Base-by-base conservation (phyloP, 2,113 vertebrate genomes). In the Sardina pilchardus region DNA sequence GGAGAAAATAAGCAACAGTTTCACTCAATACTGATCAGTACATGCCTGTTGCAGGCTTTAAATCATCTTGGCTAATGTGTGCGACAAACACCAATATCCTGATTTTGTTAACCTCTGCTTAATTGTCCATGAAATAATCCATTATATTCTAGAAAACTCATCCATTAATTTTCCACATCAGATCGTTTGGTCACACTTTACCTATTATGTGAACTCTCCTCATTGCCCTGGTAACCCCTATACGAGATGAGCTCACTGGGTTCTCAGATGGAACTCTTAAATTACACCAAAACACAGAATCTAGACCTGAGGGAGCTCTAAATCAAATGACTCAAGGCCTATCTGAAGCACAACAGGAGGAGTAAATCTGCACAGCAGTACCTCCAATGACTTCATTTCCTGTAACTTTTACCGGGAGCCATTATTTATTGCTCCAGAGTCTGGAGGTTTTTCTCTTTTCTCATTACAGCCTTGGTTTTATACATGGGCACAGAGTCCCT, bases 1-100 rank as follows among this genome's bases (percentile, higher is more conserved):
- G 34, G 14, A 36, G 71, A 93, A 82, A 43, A 91, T 93, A 83
- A 30, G 34, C 50, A 80, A 67, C 16, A 67, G 12, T 24, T 82
- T n/a, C 81, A 34, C 6, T 16, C 30, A 36, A 16, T 78, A 78
- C 12, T 78, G 26, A 78, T 4, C 26, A 78, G 14, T 4, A 36
- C 30, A 34, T n/a, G 21, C 24, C 7, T n/a, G 26, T n/a, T 26
- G 24, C 21, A n/a, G 21, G 8, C 19, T 56, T 48, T 30, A 4
- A 71, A 30, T 14, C 63, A 71, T 71, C n/a, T 30, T 53, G 50
- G 26, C 16, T 14, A 71, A 71, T 71, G 26, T 34, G 26, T 34
- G n/a, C 9, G 26, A 71, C 7, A 34, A 71, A 34, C 63, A 30
- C 63, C n/a, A 14, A 30, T 71, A 30, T 34, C 63, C 63, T 71